A percentile compares a stretch with the other conserved stretches of the same genome.
phyloP scores from a whole-genome alignment of 2,797 vertebrate species.

The Pipistrellus pipistrellus region DNA sequence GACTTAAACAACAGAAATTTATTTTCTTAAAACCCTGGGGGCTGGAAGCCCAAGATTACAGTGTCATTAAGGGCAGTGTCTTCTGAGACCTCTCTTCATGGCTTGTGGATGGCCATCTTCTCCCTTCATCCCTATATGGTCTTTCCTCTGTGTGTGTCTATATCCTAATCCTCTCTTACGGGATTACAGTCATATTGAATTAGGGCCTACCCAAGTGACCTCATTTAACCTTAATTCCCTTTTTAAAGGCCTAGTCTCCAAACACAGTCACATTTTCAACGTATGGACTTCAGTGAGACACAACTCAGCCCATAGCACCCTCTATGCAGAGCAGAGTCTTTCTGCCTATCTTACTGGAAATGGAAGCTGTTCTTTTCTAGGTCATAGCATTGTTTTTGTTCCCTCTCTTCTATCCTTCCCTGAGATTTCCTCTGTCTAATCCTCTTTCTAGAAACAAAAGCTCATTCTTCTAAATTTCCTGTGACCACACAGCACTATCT shows the following conservation, averaged over 20 bases:
- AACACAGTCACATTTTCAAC: neutral
- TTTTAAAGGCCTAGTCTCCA: neutral
- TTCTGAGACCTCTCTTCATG: neutral
- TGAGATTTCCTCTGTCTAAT: neutral
- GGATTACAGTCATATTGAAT: neutral
- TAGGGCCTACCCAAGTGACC: neutral
- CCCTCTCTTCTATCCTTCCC: neutral
- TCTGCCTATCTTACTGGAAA: neutral
- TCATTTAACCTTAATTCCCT: neutral
- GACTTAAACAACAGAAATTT: neutral
- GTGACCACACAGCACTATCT: neutral
- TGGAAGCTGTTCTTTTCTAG: neutral
- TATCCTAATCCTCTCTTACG: neutral
- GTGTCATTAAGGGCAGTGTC: neutral
- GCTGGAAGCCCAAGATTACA: neutral
- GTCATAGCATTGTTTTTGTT: neutral
- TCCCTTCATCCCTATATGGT: neutral
- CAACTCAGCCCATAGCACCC: neutral
- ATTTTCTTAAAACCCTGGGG: neutral
- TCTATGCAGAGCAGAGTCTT: neutral
- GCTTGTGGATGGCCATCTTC: neutral
- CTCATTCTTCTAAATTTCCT: slow-evolving; percentile 18
- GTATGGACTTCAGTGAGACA: neutral
- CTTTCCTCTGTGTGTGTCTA: neutral
- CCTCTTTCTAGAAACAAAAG: neutral